phyloP scores from a whole-genome alignment of 53 echinoderm and acorn worm genomes.

The Patiria pectinifera region DNA sequence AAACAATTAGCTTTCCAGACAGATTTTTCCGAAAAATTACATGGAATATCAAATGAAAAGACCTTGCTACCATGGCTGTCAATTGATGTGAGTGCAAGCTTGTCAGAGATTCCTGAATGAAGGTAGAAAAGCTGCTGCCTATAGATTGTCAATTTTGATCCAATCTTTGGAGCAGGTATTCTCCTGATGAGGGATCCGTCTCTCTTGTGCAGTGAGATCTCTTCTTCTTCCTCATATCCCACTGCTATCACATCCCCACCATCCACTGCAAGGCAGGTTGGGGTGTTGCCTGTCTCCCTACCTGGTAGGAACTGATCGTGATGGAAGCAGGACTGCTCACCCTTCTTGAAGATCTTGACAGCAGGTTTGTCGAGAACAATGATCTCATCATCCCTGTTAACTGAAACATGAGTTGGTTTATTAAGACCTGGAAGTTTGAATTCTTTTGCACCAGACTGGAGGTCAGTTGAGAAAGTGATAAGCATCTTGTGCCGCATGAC shows the following conservation, averaged over 20 bases:
- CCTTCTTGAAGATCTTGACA: slow-evolving; percentile 38
- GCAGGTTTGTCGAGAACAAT: slow-evolving; percentile 7
- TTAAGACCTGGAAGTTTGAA: slow-evolving; percentile 5
- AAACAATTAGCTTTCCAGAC: neutral
- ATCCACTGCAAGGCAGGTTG: slow-evolving; percentile 29
- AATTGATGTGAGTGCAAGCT: neutral
- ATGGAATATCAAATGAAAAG: slow-evolving; percentile 18
- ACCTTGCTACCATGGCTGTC: neutral
- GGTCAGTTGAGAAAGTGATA: neutral
- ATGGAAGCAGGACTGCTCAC: neutral
- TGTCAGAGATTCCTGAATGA: neutral
- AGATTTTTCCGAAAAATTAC: neutral
- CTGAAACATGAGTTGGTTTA: neutral
- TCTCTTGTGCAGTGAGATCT: slow-evolving; percentile 14
- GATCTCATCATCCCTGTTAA: slow-evolving; percentile 14
- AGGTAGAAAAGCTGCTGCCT: neutral
- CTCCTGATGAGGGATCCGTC: slow-evolving; percentile 18
- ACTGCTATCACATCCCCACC: slow-evolving; percentile 23
- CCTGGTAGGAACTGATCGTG: neutral
- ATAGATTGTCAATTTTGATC: neutral
- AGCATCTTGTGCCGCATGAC: neutral
- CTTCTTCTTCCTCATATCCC: neutral
- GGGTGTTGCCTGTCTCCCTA: neutral
- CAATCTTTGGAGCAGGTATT: slow-evolving; percentile 7
- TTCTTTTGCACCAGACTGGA: neutral